A percentile compares a stretch with the other conserved stretches of the same genome.
Conservation (phyloP, 1,140 invertebrate genomes). For the Ips typographus region DNA sequence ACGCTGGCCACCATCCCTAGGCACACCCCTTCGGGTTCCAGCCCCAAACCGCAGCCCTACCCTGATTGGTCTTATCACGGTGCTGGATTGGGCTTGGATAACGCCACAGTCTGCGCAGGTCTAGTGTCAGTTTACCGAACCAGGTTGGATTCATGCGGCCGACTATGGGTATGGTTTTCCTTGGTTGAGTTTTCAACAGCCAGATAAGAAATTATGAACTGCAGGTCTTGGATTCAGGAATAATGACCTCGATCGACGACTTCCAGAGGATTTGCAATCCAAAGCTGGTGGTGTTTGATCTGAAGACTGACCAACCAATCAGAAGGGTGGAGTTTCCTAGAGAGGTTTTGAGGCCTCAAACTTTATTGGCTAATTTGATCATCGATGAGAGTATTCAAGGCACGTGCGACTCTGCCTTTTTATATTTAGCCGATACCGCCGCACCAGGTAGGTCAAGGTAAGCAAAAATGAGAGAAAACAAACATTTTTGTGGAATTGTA, state of each 20-base stretch:
- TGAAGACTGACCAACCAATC: constrained; percentile 67
- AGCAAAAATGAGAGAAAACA: too few relatives aligned
- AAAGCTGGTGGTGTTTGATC: constrained; percentile 77
- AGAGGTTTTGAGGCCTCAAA: constrained; percentile 66
- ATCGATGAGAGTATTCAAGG: constrained; percentile 69
- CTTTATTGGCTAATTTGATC: constrained; percentile 74
- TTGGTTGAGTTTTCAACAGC: neutral
- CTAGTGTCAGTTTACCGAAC: constrained; percentile 77
- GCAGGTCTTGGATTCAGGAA: constrained; percentile 63
- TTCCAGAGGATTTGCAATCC: constrained; percentile 74
- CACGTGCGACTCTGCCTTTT: constrained; percentile 71
- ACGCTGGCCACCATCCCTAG: constrained; percentile 69
- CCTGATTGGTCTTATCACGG: constrained; percentile 78
- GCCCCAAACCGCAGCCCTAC: constrained; percentile 70
- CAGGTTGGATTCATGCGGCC: constrained; percentile 70
- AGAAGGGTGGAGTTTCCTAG: constrained; percentile 58
- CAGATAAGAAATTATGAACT: constrained; percentile 24
- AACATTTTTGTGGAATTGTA: constrained; percentile 38
- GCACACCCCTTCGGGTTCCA: constrained; percentile 62
- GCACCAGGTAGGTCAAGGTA: constrained; percentile 61
- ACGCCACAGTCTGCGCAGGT: constrained; percentile 57
- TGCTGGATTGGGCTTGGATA: constrained; percentile 70
- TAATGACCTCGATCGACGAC: constrained; percentile 73
- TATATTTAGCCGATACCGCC: constrained; percentile 77
- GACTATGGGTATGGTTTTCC: constrained; percentile 66